Conservation (phyloP, 1,140 invertebrate genomes). For the Pseudomyrmex dendroicus region DNA sequence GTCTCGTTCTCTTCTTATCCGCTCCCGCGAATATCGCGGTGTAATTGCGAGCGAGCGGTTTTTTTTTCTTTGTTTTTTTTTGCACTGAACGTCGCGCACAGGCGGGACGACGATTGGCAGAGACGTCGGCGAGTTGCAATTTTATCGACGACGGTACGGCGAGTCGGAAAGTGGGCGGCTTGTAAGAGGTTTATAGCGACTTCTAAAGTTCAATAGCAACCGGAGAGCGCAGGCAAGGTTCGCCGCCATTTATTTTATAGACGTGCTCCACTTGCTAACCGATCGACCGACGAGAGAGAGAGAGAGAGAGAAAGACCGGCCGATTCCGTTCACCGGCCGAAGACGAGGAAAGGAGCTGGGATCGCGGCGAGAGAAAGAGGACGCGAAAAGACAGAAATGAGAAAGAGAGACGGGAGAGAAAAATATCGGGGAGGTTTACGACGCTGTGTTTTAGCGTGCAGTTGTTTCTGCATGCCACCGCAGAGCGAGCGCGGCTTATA, state of each 20-base stretch:
- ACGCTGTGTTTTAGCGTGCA: slow-evolving; percentile 36
- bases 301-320: neutral
- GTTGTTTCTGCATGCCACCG: slow-evolving; percentile 53
- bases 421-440: slow-evolving; percentile 57
- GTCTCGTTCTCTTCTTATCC: neutral
- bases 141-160: slow-evolving; percentile 55
- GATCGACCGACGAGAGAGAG: slow-evolving; percentile 17
- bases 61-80: neutral
- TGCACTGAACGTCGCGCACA: slow-evolving; percentile 29
- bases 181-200: slow-evolving; percentile 63
- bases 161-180: slow-evolving; percentile 34
- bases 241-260: slow-evolving; percentile 71
- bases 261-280: slow-evolving; percentile 67
- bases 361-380: neutral
- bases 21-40: slow-evolving; percentile 5
- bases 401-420: neutral
- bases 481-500: neutral
- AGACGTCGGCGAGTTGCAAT: slow-evolving; percentile 25
- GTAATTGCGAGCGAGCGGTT: slow-evolving; percentile 8
- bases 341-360: neutral
- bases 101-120: neutral
- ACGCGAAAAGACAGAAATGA: slow-evolving; percentile 7
- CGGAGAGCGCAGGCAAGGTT: slow-evolving; percentile 61
- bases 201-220: slow-evolving; percentile 71
- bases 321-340: slow-evolving; percentile 48